Percentiles rank a stretch among this genome's conserved stretches.
Evolutionary conservation across 2,797 vertebrate species (phyloP).

Genomic region (Salmo trutta): DNA sequence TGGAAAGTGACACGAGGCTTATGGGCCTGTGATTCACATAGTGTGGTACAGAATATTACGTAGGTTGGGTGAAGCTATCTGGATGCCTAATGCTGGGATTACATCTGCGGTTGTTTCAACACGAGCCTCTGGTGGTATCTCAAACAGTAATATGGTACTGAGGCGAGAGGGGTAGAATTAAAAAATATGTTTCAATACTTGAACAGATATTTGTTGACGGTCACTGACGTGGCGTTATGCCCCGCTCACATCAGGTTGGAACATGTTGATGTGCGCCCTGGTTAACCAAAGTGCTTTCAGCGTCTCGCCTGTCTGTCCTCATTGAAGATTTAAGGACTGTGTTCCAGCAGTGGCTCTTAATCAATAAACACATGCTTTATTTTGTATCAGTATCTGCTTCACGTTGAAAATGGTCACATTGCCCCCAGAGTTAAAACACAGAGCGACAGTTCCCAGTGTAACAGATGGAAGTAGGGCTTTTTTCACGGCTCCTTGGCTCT

Average conservation of each 20-base stretch:
- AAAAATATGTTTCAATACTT: conserved; percentile 72
- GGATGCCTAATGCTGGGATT: conserved; percentile 61
- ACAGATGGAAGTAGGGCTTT: conserved; percentile 18
- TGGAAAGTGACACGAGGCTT: conserved; percentile 67
- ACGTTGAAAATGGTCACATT: conserved; percentile 34
- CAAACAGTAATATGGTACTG: conserved; percentile 53
- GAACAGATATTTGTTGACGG: conserved; percentile 69
- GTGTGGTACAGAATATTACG: conserved; percentile 60
- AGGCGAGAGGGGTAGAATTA: conserved; percentile 69
- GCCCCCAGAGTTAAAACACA: conserved; percentile 28
- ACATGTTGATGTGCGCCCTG: conserved; percentile 28
- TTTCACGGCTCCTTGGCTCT: conserved; percentile 25
- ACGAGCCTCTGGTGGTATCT: conserved; percentile 63
- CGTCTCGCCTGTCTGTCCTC: conserved; percentile 44
- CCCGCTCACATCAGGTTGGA: conserved; percentile 52
- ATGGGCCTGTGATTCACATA: conserved; percentile 64
- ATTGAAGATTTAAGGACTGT: conserved; percentile 51
- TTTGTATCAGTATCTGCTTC: conserved; percentile 39
- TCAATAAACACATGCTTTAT: conserved; percentile 40
- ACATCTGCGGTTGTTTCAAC: conserved; percentile 69
- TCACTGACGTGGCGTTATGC: conserved; percentile 70
- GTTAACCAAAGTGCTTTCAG: conserved; percentile 29
- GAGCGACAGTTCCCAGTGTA: conserved; percentile 13
- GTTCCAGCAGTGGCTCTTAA: conserved; percentile 39
- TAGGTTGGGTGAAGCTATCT: conserved; percentile 48